These are phyloP conservation scores for Bicyclus anynana DNA, from an alignment of 1,140 invertebrate genomes.

Conservation along the genomic window DNA sequence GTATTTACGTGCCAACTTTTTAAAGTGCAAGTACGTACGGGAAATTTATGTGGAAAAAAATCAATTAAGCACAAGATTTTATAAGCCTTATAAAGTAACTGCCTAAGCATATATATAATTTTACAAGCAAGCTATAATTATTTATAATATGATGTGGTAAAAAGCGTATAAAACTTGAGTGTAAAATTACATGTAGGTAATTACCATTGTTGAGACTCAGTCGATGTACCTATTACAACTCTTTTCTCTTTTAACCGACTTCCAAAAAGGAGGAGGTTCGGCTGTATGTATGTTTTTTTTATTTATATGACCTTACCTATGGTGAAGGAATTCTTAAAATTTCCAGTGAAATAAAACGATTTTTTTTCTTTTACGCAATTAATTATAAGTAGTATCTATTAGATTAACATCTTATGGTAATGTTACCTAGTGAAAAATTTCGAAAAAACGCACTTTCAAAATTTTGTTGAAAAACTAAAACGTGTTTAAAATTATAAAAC, in stretches of 20 bases:
- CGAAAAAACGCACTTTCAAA: too few species aligned
- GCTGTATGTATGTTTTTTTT: too few species aligned
- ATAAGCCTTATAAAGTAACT: neutral
- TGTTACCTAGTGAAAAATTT: too few species aligned
- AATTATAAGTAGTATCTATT: too few species aligned
- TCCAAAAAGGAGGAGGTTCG: too few species aligned
- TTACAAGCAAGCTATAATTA: neutral
- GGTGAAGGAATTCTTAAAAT: neutral
- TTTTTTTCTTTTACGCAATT: too few species aligned
- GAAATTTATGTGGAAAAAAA: neutral
- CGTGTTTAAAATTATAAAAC: too few species aligned
- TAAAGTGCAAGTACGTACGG: neutral
- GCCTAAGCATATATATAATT: neutral
- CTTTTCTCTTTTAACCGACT: neutral
- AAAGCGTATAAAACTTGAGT: slow-evolving; percentile 5
- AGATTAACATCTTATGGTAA: too few species aligned
- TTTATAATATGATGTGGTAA: neutral
- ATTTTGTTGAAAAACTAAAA: too few species aligned
- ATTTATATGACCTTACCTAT: neutral
- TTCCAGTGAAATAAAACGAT: neutral
- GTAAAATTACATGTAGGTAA: slow-evolving; percentile 11
- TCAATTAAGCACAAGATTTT: neutral
- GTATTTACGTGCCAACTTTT: neutral
- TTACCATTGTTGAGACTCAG: slow-evolving; percentile 10
- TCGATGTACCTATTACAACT: slow-evolving; percentile 5